These are phyloP conservation scores for Tupaia tana DNA, from an alignment of 2,113 vertebrate species.

Conservation along the genomic window DNA sequence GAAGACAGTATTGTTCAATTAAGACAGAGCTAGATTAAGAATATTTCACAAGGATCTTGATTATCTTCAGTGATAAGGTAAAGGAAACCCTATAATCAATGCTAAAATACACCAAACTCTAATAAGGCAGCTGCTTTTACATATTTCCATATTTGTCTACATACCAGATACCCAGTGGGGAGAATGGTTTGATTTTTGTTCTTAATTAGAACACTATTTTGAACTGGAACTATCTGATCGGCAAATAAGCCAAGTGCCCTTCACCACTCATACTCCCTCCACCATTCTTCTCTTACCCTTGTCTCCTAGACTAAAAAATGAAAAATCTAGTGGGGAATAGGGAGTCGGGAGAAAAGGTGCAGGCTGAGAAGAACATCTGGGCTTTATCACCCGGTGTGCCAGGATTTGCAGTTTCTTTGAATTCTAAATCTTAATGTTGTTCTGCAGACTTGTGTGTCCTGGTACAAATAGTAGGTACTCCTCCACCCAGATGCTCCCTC, in stretches of 20 bases:
- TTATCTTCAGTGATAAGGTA: slow-evolving; percentile 26
- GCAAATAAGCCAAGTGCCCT: not conserved
- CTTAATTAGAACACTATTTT: slow-evolving; percentile 64
- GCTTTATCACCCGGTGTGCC: slow-evolving; percentile 57
- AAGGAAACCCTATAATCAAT: not conserved
- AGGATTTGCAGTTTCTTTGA: slow-evolving; percentile 71
- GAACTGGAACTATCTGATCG: slow-evolving; percentile 33
- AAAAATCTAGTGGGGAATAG: not conserved
- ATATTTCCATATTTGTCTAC: slow-evolving; percentile 23
- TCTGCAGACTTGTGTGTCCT: slow-evolving; percentile 58
- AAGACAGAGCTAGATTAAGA: not conserved
- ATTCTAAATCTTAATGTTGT: not conserved
- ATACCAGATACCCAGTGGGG: not conserved
- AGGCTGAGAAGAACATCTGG: slow-evolving; percentile 42
- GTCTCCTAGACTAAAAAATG: slow-evolving; percentile 52
- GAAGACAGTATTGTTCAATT: not conserved
- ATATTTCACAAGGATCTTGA: not conserved
- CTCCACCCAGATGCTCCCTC: not conserved
- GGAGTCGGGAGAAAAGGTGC: not conserved
- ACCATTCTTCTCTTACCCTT: not conserved
- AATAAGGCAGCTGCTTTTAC: not conserved
- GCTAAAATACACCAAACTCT: slow-evolving; percentile 12
- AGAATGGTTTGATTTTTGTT: not conserved
- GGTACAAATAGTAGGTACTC: not conserved
- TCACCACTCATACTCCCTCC: not conserved